Percentiles rank a stretch among this genome's conserved stretches.
phyloP scores from a whole-genome alignment of 1,140 invertebrate species.

The Eulimnadia texana region DNA sequence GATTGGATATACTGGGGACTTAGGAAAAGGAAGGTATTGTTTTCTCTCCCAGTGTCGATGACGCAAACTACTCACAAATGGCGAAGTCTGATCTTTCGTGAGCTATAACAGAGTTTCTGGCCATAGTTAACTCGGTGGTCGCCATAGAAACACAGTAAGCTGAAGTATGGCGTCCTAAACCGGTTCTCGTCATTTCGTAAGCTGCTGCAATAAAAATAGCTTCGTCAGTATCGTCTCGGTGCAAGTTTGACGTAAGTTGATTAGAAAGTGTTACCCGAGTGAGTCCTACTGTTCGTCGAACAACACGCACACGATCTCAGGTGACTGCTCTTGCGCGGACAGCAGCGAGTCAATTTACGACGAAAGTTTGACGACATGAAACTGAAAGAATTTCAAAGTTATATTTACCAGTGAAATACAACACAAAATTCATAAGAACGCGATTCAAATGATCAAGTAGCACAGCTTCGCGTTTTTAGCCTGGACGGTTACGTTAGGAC shows the following conservation, averaged over 20 bases:
- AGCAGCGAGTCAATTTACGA: constrained; percentile 24
- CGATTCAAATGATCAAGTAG: too few relatives aligned
- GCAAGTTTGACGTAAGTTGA: neutral
- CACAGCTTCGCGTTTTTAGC: too few relatives aligned
- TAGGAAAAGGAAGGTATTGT: too few relatives aligned
- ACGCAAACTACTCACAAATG: too few relatives aligned
- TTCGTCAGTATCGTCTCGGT: neutral
- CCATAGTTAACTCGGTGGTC: constrained; percentile 3
- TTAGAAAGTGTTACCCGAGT: neutral
- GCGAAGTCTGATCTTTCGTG: neutral
- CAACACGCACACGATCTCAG: neutral
- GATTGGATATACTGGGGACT: too few relatives aligned
- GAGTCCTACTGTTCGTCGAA: neutral
- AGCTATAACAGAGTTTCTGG: neutral
- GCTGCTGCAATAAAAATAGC: neutral
- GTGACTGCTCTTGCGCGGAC: constrained; percentile 2
- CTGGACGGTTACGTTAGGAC: too few relatives aligned
- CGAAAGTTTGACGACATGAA: constrained; percentile 35
- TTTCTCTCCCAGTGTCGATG: too few relatives aligned
- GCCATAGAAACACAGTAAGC: constrained; percentile 9
- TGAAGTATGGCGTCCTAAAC: neutral
- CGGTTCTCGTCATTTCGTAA: constrained; percentile 6
- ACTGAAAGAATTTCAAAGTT: too few relatives aligned
- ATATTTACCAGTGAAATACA: neutral
- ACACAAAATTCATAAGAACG: neutral